These are phyloP conservation scores for Coracias cyanogaster DNA, from an alignment of 2,797 vertebrate species.

Conservation along the genomic window DNA sequence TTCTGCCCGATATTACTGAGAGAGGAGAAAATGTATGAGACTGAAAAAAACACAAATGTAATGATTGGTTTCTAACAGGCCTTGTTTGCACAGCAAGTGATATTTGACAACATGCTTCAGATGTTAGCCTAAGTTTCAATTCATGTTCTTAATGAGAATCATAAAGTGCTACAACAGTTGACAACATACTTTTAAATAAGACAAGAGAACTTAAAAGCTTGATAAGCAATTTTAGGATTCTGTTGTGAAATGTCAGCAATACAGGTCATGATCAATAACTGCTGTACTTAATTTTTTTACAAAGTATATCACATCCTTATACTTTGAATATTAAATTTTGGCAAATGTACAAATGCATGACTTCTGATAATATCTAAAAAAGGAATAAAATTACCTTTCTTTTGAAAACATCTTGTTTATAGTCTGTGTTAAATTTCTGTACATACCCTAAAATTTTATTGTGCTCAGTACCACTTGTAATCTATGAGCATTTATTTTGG, in stretches of 20 bases:
- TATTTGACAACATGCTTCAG: not conserved
- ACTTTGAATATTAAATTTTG: not conserved
- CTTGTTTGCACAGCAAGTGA: not conserved
- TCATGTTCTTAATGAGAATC: not conserved
- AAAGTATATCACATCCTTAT: not conserved
- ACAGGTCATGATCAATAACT: not conserved
- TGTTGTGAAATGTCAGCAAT: not conserved
- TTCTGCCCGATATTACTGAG: not conserved
- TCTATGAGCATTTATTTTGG: not conserved
- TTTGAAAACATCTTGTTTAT: not conserved
- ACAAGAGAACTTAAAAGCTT: not conserved
- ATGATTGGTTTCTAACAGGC: not conserved
- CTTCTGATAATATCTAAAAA: not conserved
- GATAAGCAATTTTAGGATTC: not conserved
- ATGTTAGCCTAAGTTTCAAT: not conserved
- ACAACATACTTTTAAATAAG: not conserved
- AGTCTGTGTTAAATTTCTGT: not conserved
- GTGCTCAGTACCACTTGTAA: not conserved
- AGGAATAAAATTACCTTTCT: not conserved
- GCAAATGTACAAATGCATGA: not conserved
- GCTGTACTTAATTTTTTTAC: not conserved
- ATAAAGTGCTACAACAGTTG: not conserved
- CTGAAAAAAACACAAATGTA: not conserved
- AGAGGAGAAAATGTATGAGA: not conserved
- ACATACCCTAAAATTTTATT: not conserved